Evolutionary conservation across 2,888 invertebrate genomes (phyloP).

Genomic region (Punctoribates punctum): DNA sequence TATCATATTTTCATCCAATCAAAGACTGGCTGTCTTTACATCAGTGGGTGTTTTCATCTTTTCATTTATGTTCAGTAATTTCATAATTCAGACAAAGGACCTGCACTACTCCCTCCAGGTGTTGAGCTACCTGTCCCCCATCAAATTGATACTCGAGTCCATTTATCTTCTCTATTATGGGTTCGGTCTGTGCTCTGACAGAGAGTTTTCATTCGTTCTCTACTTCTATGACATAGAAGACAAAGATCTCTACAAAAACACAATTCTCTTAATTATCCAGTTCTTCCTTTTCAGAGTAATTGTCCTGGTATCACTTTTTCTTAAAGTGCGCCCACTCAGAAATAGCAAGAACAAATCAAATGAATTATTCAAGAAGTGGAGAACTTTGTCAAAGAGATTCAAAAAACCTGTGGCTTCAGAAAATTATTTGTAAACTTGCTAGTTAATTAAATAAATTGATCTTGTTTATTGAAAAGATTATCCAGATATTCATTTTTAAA

Average conservation of each 20-base stretch:
- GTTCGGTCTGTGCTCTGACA: conserved; percentile 21
- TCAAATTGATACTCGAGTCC: background rate
- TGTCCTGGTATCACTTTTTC: background rate
- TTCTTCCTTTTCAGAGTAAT: background rate
- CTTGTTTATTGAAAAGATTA: too few species aligned
- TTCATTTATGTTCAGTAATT: background rate
- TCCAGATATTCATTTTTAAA: too few species aligned
- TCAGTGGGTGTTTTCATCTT: background rate
- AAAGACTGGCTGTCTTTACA: background rate
- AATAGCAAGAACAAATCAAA: background rate
- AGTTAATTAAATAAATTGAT: too few species aligned
- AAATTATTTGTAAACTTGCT: too few species aligned
- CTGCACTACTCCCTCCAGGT: background rate
- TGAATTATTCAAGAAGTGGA: too few species aligned
- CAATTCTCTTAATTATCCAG: background rate
- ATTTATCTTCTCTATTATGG: conserved; percentile 11
- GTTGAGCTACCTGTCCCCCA: background rate
- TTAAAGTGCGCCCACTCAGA: background rate
- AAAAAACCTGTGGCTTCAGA: too few species aligned
- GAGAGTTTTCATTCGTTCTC: conserved; percentile 1
- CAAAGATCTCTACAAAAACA: background rate
- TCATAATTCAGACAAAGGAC: background rate
- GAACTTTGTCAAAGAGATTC: too few species aligned
- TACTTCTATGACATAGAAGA: background rate
- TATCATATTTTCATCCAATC: background rate